Base-by-base conservation (phyloP, 2,888 invertebrate species). In the Clistopyga incitator region DNA sequence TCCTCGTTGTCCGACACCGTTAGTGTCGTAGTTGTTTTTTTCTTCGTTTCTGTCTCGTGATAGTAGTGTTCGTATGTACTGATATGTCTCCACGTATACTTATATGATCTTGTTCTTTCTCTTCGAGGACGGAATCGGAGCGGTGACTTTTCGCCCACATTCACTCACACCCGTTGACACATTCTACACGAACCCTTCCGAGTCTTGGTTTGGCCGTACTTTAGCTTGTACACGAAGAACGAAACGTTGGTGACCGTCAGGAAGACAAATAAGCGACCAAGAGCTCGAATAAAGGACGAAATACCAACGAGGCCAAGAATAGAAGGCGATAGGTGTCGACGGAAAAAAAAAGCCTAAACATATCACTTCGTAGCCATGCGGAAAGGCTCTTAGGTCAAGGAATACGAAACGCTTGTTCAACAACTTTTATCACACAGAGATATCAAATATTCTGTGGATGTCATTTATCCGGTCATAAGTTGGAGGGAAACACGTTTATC, bases 221-320 rank as follows among this genome's bases (percentile, higher is more conserved):
- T 23, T 13, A 59, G 18, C 18, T 29, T 52, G 15, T 45, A 47
- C 61, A 20, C 23, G 50, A 70, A 25, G 8, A 38, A 34, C 45
- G 72, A 64, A 71, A 71, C 64, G 64, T 52, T 71, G 13, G 70
- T 34, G 29, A 34, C 20, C 13, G 52, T 20, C 45, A 42, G 38
- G 29, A 25, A 38, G 64, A 65, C 42, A 45, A 65, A 71, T 65
- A 71, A 64, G 29, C 23, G 54, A 42, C 56, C 45, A 20, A 64
- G 61, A 64, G 38, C 8, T 8, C n/a, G 23, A 71, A 71, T 54
- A 38, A 64, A 78, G 50, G 20, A 25, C 38, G 52, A 20, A 45
- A 23, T 29, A 18, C 25, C 38, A 20, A 47, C 54, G 38, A 18
- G 34, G 52, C 15, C n/a, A 34, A 11, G 6, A 70, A 52, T 1